These are phyloP conservation scores for Brachyhypopomus occidentalis DNA, from an alignment of 2,113 vertebrate genomes.

Conservation along the genomic window DNA sequence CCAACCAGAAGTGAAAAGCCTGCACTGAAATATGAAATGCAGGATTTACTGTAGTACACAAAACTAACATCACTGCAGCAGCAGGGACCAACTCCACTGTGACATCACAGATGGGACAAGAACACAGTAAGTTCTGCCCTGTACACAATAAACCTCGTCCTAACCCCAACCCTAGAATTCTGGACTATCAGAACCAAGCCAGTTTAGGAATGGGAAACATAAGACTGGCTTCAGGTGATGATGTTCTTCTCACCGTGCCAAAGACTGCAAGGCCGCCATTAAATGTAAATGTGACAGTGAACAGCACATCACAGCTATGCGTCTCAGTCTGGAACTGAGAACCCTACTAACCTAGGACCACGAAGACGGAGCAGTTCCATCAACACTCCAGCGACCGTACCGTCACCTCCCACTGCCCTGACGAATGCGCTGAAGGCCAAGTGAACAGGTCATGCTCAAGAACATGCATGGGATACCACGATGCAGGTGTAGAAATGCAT, in stretches of 20 bases:
- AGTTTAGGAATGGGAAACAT: neutral
- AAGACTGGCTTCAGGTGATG: no score
- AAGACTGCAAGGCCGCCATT: slow-evolving; percentile 3
- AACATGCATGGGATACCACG: slow-evolving; percentile 10
- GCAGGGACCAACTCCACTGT: neutral
- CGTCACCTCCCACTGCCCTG: neutral
- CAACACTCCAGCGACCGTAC: slow-evolving; percentile 3
- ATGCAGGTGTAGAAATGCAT: neutral
- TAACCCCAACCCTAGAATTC: neutral
- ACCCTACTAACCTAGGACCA: neutral
- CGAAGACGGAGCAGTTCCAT: neutral
- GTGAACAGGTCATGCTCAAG: slow-evolving; percentile 19
- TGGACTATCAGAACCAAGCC: no score
- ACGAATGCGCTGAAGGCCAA: slow-evolving; percentile 4
- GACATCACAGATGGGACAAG: no score
- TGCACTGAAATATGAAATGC: slow-evolving; percentile 22
- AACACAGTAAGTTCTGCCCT: no score
- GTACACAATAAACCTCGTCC: no score
- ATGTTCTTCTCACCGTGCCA: neutral
- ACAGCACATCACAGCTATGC: slow-evolving; percentile 23
- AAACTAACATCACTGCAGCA: slow-evolving; percentile 13
- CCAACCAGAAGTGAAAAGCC: neutral
- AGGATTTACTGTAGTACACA: slow-evolving; percentile 35
- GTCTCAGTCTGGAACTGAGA: slow-evolving; percentile 9
- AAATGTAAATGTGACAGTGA: slow-evolving; percentile 33